Evolutionary conservation across 2,113 vertebrate genomes (phyloP), one percentile per base, ranked within the genome.

Genomic region (Melospiza georgiana): DNA sequence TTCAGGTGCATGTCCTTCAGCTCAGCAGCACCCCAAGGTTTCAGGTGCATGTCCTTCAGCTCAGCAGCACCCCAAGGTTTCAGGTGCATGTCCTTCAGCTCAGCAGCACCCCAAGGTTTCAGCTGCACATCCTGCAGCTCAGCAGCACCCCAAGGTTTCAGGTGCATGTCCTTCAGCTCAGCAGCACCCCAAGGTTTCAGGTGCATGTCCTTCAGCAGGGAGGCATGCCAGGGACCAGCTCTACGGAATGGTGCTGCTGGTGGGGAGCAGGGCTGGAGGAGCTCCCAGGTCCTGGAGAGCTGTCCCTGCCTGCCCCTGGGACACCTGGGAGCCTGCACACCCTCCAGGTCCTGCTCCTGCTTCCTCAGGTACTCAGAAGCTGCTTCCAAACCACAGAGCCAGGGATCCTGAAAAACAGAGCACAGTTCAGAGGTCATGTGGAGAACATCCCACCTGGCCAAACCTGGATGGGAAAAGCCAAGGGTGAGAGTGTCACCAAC

Each of bases 331-430:
- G 84, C 54, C 79, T 52, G 84, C 74, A 51, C 95, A 73, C 1
- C 76, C 33, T 84, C 91, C 5, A 5, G 33, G 13, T 93, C 82
- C 62, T 85, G 84, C 31, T 96, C 89, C 62, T 89, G 81, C 46
- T 86, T 51, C 69, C 28, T 55, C 80, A 77, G 84, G 12, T 27
- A 14, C 54, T 65, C 78, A 33, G 95, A 83, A 35, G 94, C 80
- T 54, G 94, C 82, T 54, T 82, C 92, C n/a, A 75, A 65, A 18
- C 18, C 37, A 48, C 44, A 44, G n/a, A 55, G 61, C 84, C 12
- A 18, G 0, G 74, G 83, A 84, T 63, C 94, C 97, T 95, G 96
- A 43, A 97, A 97, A 88, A 67, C 4, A 94, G 27, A 96, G 89
- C 82, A 88, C 86, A 69, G 95, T 48, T 66, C 94, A 77, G 12